Conservation (phyloP, 2,888 invertebrate species). For the Aphrophora alni region DNA sequence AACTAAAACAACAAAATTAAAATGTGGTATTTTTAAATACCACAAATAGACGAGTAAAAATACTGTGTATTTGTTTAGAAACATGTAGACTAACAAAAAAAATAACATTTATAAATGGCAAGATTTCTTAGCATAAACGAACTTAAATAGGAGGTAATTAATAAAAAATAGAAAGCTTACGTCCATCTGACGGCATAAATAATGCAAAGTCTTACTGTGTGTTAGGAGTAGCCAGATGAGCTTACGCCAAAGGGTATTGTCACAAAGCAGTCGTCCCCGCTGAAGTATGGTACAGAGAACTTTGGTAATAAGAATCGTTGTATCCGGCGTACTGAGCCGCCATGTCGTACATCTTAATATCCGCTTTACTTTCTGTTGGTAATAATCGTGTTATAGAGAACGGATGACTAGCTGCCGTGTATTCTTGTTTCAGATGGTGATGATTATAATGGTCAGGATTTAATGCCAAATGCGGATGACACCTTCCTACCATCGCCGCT, state of each 20-base stretch:
- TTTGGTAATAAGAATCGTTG: constrained; percentile 83
- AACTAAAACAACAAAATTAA: not conserved
- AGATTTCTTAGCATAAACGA: not conserved
- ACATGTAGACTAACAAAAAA: not conserved
- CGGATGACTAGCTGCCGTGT: constrained; percentile 86
- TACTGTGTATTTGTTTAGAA: not conserved
- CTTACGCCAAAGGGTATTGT: constrained; percentile 91
- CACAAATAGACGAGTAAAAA: not conserved
- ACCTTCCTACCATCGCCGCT: constrained; percentile 67
- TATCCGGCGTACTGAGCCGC: constrained; percentile 66
- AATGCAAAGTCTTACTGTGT: not conserved
- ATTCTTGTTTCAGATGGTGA: constrained; percentile 79
- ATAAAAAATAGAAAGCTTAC: not conserved
- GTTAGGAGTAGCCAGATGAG: constrained; percentile 52
- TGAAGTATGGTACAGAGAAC: constrained; percentile 72
- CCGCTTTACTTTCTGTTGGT: constrained; percentile 86
- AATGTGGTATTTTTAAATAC: no score
- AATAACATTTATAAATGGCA: not conserved
- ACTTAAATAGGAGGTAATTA: not conserved
- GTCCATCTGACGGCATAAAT: not conserved
- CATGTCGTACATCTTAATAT: constrained; percentile 86
- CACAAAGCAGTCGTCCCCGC: constrained; percentile 84
- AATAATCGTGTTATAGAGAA: constrained; percentile 94
- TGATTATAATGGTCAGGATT: constrained; percentile 62
- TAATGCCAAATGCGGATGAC: constrained; percentile 60